Base-by-base conservation (phyloP, 2,797 vertebrate genomes). In the Lateolabrax maculatus region DNA sequence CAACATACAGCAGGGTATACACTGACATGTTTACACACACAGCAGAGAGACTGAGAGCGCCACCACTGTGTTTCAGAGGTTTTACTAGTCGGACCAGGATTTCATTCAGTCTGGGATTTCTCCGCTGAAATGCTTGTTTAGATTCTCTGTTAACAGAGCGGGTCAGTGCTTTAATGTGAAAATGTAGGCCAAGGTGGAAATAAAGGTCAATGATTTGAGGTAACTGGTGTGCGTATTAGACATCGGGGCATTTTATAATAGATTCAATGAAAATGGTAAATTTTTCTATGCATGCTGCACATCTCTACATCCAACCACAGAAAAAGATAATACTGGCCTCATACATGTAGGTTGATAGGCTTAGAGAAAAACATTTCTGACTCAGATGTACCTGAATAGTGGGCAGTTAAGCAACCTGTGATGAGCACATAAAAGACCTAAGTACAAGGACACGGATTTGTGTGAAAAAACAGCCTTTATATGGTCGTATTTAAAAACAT, bases 1-100 rank as follows among this genome's bases (percentile, higher is more conserved):
- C 86, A 75, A 91, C 87, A 82, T 92, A 90, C 85, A 93, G 89
- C 81, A 81, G 87, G 63, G 27, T 86, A 84, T 82, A 86, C 81
- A 71, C 82, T 81, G 85, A 83, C 88, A 90, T 92, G 88, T 92
- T 91, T 89, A 89, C 84, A 89, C 88, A 84, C 79, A 69, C 58
- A 18, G 65, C 44, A 46, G 27, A 77, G 77, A 80, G 23, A 58
- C 68, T 13, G 70, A 83, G 46, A 37, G 36, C 55, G 57, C 71
- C 53, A 25, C 29, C 55, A 75, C 61, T 66, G 73, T 77, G 73
- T 83, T 77, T 81, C 29, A 29, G 66, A 34, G 75, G 29, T 75
- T 71, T 76, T 55, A 31, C 34, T 36, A 43, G 67, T 55, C 46
- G 60, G 44, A 55, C n/a, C 23, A 2, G 56, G 72, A 31, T 78